Evolutionary conservation across 2,888 invertebrate species (phyloP).

Genomic region (Drosophila colorata): DNA sequence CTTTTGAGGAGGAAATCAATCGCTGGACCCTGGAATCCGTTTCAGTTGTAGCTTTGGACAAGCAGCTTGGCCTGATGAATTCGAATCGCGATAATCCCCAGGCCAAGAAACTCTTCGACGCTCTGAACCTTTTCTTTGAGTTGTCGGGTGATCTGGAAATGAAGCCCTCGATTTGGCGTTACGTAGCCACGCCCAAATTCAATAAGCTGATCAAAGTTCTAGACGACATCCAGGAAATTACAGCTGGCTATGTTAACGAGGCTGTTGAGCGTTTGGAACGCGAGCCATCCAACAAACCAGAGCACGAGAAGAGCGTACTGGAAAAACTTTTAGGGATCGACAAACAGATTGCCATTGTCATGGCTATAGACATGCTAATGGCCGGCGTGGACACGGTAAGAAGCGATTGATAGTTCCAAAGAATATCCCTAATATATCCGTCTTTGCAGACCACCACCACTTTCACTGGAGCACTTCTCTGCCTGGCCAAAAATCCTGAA

Average conservation of each 20-base stretch:
- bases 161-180: constrained; percentile 55
- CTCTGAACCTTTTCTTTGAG: constrained; percentile 41
- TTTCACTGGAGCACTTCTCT: constrained; percentile 62
- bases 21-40: constrained; percentile 88
- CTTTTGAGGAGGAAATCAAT: constrained; percentile 86
- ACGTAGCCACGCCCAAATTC: constrained; percentile 45
- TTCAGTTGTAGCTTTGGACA: constrained; percentile 85
- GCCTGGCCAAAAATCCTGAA: constrained; percentile 88
- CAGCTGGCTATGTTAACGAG: constrained; percentile 79
- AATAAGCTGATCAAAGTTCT: constrained; percentile 59
- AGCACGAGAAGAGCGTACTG: constrained; percentile 86
- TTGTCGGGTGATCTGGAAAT: constrained; percentile 45
- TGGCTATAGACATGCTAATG: constrained; percentile 90
- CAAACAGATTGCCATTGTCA: constrained; percentile 87
- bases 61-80: constrained; percentile 73
- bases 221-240: constrained; percentile 73
- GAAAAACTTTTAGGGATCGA: constrained; percentile 88
- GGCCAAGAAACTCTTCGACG: constrained; percentile 57
- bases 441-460: constrained; percentile 65
- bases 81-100: constrained; percentile 55
- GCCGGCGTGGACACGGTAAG: constrained; percentile 91
- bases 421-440: neutral
- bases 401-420: neutral
- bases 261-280: constrained; percentile 77
- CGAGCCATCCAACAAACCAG: constrained; percentile 38